phyloP scores from a whole-genome alignment of 2,888 invertebrate species.

The Julus scandinavius region DNA sequence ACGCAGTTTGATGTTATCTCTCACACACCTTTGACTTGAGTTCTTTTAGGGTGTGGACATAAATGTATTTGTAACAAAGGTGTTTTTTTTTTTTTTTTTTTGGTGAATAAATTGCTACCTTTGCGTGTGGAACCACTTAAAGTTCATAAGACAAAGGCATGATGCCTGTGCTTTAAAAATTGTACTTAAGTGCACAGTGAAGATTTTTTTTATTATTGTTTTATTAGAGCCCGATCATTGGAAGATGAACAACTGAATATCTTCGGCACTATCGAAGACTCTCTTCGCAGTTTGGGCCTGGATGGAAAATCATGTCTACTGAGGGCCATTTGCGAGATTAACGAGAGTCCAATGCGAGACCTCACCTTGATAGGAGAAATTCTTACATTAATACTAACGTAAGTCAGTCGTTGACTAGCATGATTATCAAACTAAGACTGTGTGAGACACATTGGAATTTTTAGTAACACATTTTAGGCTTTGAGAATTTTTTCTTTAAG shows the following conservation, averaged over 20 bases:
- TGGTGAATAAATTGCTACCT: background rate
- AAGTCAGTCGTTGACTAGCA: conserved; percentile 43
- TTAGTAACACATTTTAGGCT: no score
- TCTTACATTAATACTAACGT: conserved; percentile 56
- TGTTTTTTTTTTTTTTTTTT: no score
- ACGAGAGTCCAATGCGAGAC: conserved; percentile 68
- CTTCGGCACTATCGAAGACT: conserved; percentile 61
- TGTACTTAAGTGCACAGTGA: background rate
- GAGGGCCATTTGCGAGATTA: conserved; percentile 86
- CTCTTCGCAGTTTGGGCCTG: conserved; percentile 82
- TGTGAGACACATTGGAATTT: no score
- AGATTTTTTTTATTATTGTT: background rate
- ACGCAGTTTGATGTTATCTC: background rate
- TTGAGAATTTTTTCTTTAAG: no score
- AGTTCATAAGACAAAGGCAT: background rate
- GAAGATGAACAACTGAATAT: conserved; percentile 52
- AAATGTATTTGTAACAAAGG: background rate
- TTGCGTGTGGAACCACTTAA: background rate
- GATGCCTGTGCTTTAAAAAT: background rate
- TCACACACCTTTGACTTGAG: background rate
- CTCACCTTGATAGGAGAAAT: conserved; percentile 57
- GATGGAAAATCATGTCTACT: conserved; percentile 84
- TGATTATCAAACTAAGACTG: no score
- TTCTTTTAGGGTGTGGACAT: background rate
- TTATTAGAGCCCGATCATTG: conserved; percentile 11